Conservation (phyloP, 2,113 vertebrate species). For the Arizona elegans region DNA sequence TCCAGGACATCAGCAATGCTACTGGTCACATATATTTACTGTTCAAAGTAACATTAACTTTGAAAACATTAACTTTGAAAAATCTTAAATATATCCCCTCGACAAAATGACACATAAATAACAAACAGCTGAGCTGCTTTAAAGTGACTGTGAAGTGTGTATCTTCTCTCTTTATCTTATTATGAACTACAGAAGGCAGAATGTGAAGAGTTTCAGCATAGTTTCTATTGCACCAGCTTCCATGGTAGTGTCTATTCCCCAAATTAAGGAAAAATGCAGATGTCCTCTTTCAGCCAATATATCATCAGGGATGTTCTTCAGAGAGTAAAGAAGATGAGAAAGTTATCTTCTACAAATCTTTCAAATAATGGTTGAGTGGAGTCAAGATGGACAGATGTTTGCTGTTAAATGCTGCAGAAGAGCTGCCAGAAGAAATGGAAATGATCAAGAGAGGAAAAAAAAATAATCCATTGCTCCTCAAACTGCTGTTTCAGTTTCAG, state of each 20-base stretch:
- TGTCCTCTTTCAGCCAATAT: slow-evolving; percentile 17
- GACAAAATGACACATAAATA: not conserved
- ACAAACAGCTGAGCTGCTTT: not conserved
- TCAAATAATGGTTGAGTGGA: slow-evolving; percentile 14
- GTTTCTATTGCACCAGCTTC: not conserved
- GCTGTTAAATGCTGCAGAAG: slow-evolving; percentile 23
- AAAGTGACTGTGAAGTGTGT: not conserved
- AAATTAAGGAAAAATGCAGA: slow-evolving; percentile 23
- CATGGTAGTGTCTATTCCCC: not conserved
- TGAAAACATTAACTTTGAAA: not conserved
- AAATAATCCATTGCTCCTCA: slow-evolving; percentile 11
- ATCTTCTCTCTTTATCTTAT: not conserved
- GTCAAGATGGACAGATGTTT: slow-evolving; percentile 26
- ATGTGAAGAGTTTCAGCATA: not conserved
- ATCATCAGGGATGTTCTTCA: slow-evolving; percentile 33
- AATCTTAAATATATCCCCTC: not conserved
- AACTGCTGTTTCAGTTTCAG: slow-evolving; percentile 48
- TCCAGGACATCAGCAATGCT: not conserved
- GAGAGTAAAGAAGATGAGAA: slow-evolving; percentile 10
- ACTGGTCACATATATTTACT: not conserved
- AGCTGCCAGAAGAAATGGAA: slow-evolving; percentile 32
- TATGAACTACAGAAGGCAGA: not conserved
- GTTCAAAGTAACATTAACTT: not conserved
- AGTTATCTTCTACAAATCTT: slow-evolving; percentile 20
- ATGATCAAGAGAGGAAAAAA: not conserved